These are phyloP conservation scores for Agrenia bidenticulata DNA, from an alignment of 2,888 invertebrate species.

Conservation along the genomic window DNA sequence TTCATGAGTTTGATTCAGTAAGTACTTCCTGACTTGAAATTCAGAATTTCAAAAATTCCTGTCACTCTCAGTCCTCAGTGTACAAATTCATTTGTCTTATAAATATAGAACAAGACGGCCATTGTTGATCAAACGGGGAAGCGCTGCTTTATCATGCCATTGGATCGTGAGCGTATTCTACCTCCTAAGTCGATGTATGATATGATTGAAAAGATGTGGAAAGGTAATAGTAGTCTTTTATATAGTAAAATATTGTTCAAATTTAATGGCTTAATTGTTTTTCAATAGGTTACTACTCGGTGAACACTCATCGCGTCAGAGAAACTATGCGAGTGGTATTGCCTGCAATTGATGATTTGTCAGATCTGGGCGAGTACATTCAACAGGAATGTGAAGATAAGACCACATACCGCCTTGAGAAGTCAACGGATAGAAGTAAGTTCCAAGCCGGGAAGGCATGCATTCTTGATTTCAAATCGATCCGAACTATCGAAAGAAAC, in stretches of 20 bases:
- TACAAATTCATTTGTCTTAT: background rate
- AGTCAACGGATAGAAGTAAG: constrained; percentile 67
- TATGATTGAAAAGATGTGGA: constrained; percentile 75
- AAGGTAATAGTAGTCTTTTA: constrained; percentile 57
- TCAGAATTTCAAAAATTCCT: background rate
- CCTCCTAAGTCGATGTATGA: constrained; percentile 79
- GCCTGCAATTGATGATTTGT: constrained; percentile 64
- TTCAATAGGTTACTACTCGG: constrained; percentile 69
- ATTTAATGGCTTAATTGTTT: constrained; percentile 18
- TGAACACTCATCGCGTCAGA: constrained; percentile 71
- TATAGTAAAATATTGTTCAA: background rate
- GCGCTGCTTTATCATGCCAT: constrained; percentile 87
- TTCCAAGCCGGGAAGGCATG: constrained; percentile 29
- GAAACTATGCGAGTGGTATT: constrained; percentile 73
- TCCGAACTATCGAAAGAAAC: background rate
- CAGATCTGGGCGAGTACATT: constrained; percentile 69
- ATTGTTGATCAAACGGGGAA: constrained; percentile 73
- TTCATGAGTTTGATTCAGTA: constrained; percentile 82
- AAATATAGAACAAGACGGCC: constrained; percentile 66
- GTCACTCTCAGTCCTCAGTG: background rate
- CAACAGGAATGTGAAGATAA: constrained; percentile 68
- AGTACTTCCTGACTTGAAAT: too few relatives aligned
- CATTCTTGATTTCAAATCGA: constrained; percentile 10
- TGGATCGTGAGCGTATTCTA: constrained; percentile 74
- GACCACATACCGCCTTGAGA: constrained; percentile 73